These are phyloP conservation scores for Rhinatrema bivittatum DNA, from an alignment of 2,797 vertebrate genomes.

Conservation along the genomic window DNA sequence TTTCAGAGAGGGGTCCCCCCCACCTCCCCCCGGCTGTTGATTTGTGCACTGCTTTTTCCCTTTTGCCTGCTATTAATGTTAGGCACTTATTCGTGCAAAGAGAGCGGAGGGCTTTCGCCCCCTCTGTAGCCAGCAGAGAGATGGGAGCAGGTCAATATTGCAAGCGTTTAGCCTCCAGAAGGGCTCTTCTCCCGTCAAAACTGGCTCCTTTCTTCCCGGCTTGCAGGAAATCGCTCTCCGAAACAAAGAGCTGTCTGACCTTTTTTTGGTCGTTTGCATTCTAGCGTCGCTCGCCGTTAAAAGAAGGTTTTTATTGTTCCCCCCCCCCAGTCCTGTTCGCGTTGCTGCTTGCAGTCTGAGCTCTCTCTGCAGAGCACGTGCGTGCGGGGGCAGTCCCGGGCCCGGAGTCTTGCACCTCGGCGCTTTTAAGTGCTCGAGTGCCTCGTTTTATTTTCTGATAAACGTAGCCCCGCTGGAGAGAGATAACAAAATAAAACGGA, in stretches of 20 bases:
- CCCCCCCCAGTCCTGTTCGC: too few species aligned
- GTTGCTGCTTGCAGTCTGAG: too few species aligned
- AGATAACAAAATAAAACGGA: too few species aligned
- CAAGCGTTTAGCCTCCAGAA: slow-evolving; percentile 17
- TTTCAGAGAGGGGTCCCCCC: slow-evolving; percentile 2
- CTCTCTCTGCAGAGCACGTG: too few species aligned
- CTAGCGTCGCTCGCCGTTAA: neutral
- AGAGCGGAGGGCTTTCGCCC: neutral
- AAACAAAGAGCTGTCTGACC: neutral
- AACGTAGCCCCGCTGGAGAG: too few species aligned
- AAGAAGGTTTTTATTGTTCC: neutral
- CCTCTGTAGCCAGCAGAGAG: slow-evolving; percentile 13
- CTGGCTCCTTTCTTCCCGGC: slow-evolving; percentile 21
- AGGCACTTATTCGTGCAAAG: neutral
- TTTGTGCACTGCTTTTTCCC: slow-evolving; percentile 1
- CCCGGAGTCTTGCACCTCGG: too few species aligned
- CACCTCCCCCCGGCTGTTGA: neutral
- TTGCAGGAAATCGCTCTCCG: slow-evolving; percentile 6
- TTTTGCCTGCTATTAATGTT: slow-evolving; percentile 11
- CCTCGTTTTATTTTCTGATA: too few species aligned
- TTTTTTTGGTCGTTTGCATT: slow-evolving; percentile 18
- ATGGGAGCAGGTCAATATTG: slow-evolving; percentile 3
- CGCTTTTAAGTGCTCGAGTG: too few species aligned
- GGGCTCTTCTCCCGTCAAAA: neutral
- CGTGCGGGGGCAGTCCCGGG: too few species aligned